Conservation (phyloP, 1,140 invertebrate species). For the Cardiocondyla obscurior region DNA sequence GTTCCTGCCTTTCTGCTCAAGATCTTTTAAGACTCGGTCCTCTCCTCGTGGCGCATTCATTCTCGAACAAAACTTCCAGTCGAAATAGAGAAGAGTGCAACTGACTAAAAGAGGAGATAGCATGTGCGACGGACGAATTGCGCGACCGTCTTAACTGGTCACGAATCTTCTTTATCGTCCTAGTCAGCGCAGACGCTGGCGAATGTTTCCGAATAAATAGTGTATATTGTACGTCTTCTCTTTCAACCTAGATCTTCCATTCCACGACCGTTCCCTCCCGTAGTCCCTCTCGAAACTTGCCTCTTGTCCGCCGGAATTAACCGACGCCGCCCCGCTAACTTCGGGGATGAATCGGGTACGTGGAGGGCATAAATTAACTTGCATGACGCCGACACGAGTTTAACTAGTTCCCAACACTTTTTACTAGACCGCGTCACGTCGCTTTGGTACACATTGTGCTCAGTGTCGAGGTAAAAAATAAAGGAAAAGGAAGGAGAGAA, state of each 20-base stretch:
- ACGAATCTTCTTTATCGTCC: conserved; percentile 64
- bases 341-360: conserved; percentile 71
- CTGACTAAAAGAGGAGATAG: conserved; percentile 55
- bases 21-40: conserved; percentile 18
- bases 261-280: not conserved
- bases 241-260: conserved; percentile 38
- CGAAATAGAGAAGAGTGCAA: conserved; percentile 30
- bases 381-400: conserved; percentile 57
- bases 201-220: conserved; percentile 53
- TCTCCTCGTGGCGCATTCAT: conserved; percentile 36
- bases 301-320: conserved; percentile 67
- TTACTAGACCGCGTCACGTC: conserved; percentile 55
- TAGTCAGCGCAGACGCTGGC: conserved; percentile 37
- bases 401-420: conserved; percentile 71
- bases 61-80: conserved; percentile 31
- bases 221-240: not conserved
- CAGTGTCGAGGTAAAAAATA: not conserved
- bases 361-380: conserved; percentile 71
- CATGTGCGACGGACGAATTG: conserved; percentile 17
- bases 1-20: conserved; percentile 12
- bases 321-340: conserved; percentile 64
- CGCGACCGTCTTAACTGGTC: conserved; percentile 40
- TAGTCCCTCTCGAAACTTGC: conserved; percentile 44
- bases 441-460: conserved; percentile 38
- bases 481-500: not conserved